Base-by-base conservation (phyloP, 2,888 invertebrate genomes). In the Harpalus rufipes region DNA sequence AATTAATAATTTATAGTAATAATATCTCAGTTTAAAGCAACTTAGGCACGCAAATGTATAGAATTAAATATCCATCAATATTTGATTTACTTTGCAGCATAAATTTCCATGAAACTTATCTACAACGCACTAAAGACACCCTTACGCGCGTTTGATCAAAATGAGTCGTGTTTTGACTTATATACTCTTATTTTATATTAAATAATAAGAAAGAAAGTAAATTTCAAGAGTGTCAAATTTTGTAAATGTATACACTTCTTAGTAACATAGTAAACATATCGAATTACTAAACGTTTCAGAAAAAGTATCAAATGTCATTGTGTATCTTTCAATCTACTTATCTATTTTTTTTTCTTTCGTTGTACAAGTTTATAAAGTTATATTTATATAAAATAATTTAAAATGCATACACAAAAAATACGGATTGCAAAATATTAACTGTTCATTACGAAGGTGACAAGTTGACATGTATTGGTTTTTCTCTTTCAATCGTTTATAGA, bases 1-100 rank as follows among this genome's bases (percentile, higher is more conserved):
- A 25, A n/a, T 32, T 65, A 65, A 65, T 65, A 65, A 65, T 65
- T 65, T 25, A 61, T 61, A 10, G 4, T 61, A 61, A 61, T 61
- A 61, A 32, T 61, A 21, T 16, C 18, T 61, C 16, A 61, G 61
- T 16, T 5, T 61, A 61, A 61, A 61, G 32, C 32, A 32, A 32
- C 4, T 32, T 32, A 5, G 32, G 32, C 32, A 32, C 32, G 32
- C 8, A 32, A 65, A 65, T 65, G 25, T 65, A 65, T 25, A 12
- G 12, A 32, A 65, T 65, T 65, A 65, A 12, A 65, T 32, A 25
- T 32, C 25, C 65, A 12, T 65, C 65, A 25, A 65, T 65, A 65
- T 32, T 65, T 21, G 21, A 21, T 21, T 21, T 21, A 21, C 21
- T 21, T n/a, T 65, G 65, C 65, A n/a, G 65, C 18, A 65, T 12